These are phyloP conservation scores for Xylota sylvarum DNA, from an alignment of 2,888 invertebrate species.

Conservation along the genomic window DNA sequence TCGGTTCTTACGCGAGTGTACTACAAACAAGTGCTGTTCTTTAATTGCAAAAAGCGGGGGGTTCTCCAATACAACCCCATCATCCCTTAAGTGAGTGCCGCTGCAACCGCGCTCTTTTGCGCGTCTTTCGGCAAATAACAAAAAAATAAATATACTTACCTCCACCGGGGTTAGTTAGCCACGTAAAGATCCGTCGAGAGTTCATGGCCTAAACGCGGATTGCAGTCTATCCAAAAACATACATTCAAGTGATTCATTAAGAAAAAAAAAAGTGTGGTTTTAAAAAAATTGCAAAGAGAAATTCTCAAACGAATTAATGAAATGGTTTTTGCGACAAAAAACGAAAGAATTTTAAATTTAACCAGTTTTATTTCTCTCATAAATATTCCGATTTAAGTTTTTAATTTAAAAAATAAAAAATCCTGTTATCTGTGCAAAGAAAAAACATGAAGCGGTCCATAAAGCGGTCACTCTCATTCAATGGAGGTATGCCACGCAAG, in stretches of 20 bases:
- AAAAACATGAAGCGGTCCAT: slow-evolving; percentile 71
- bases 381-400: not conserved
- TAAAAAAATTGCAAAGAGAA: slow-evolving; percentile 6
- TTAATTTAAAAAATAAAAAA: not conserved
- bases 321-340: slow-evolving; percentile 23
- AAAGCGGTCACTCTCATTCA: slow-evolving; percentile 65
- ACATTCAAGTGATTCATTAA: slow-evolving; percentile 14
- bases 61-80: slow-evolving; percentile 30
- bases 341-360: slow-evolving; percentile 10
- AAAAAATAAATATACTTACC: slow-evolving; percentile 3
- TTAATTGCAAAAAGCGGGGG: slow-evolving; percentile 36
- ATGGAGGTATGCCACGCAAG: slow-evolving; percentile 60
- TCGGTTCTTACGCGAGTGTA: slow-evolving; percentile 39
- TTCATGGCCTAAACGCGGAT: slow-evolving; percentile 36
- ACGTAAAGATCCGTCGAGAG: slow-evolving; percentile 15
- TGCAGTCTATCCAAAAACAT: not conserved
- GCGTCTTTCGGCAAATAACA: slow-evolving; percentile 36
- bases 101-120: slow-evolving; percentile 26
- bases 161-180: slow-evolving; percentile 33
- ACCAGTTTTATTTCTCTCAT: not conserved
- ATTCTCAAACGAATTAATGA: not conserved
- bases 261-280: slow-evolving; percentile 1
- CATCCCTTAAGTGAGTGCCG: slow-evolving; percentile 68
- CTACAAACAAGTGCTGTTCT: slow-evolving; percentile 50
- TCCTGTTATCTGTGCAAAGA: too few species aligned